Base-by-base conservation (phyloP, 2,113 vertebrate species). In the Ameiurus melas region DNA sequence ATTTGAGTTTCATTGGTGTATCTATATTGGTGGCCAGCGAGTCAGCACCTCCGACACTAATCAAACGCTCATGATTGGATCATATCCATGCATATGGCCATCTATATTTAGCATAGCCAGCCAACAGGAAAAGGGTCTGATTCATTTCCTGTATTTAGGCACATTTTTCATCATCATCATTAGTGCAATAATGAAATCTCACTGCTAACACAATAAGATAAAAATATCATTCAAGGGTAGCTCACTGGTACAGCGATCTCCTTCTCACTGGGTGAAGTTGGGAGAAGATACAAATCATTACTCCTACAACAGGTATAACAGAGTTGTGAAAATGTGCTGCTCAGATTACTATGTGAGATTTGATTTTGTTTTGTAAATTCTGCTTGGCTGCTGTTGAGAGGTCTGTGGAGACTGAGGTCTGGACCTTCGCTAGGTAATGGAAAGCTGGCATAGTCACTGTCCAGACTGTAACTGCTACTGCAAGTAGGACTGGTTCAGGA, bases 21-120 rank as follows among this genome's bases (percentile, higher is more conserved):
- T 43, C 36, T 75, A n/a, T n/a, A n/a, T n/a, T n/a, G n/a, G n/a
- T n/a, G 71, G 36, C 71, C 33, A 22, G 9, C 9, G 36, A 43
- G 10, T 20, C 19, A 43, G 71, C 36, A 43, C 36, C 71, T 75
- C 36, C 1, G 14, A 22, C 36, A 43, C 3, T 75, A 20, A 75
- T 43, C 71, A 75, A 75, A 75, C 36, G 36, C 43, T 75, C 71
- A 75, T 25, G 71, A 39, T 75, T 75, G 36, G 71, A 75, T 75
- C 20, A 0, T 75, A 75, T 22, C 71, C 89, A 96, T 68, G 94
- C 94, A 86, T 96, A 94, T 20, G 96, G 96, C 2, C 94, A 93
- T 1, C 95, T 95, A 75, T 96, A 96, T 80, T 94, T 96, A 87
- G 96, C 91, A 39, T 43, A 43, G 71, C 17, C 71, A 73, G 36